Conservation (phyloP, 1,140 invertebrate genomes). For the Drosophila pseudoobscura region DNA sequence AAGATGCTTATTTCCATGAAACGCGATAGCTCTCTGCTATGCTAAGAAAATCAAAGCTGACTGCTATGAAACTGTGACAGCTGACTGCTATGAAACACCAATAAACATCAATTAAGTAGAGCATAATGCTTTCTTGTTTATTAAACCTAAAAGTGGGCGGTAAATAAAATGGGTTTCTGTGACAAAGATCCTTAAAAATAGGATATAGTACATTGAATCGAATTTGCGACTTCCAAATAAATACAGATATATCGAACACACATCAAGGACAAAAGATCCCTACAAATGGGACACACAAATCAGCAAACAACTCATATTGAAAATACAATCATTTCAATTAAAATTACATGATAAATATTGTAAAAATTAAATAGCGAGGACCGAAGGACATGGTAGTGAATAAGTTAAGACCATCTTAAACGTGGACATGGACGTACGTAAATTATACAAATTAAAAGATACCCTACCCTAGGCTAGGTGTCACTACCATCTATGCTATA, state of each 20-base stretch:
- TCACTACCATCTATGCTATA: conserved; percentile 27
- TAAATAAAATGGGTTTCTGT: not conserved
- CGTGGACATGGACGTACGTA: too few species aligned
- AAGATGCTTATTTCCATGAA: too few species aligned
- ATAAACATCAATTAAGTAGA: not conserved
- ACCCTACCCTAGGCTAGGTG: conserved; percentile 18
- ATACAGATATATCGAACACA: not conserved
- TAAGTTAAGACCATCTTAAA: too few species aligned
- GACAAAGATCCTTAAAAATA: not conserved
- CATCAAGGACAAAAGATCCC: too few species aligned
- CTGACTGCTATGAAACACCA: too few species aligned
- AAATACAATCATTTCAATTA: not conserved
- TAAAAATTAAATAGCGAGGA: too few species aligned
- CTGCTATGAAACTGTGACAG: too few species aligned
- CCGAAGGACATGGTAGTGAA: not conserved
- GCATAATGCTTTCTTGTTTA: conserved; percentile 29
- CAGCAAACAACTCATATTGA: too few species aligned
- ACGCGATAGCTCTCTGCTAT: too few species aligned
- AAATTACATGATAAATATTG: not conserved
- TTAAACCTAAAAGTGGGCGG: conserved; percentile 30
- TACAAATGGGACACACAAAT: not conserved
- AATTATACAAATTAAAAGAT: not conserved
- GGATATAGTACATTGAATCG: not conserved
- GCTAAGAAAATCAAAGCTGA: too few species aligned
- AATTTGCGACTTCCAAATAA: not conserved